Conservation (phyloP, 2,888 invertebrate genomes). For the Trichopria drosophilae region DNA sequence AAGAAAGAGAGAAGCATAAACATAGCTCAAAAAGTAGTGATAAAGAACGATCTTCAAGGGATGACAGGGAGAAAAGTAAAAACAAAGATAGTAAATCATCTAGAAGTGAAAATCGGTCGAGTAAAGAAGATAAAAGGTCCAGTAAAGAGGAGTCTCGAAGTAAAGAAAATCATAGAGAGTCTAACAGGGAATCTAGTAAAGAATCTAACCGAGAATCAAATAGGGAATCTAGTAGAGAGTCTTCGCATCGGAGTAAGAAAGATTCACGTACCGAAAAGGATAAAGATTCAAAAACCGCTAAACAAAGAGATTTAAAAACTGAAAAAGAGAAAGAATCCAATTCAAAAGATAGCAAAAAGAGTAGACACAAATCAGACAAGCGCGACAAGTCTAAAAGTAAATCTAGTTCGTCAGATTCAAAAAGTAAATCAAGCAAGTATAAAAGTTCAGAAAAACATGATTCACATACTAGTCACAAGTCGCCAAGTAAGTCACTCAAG, state of each 20-base stretch:
- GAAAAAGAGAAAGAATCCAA: conserved; percentile 38
- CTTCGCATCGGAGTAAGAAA: conserved; percentile 32
- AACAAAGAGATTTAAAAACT: conserved; percentile 32
- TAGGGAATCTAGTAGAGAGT: too few relatives aligned
- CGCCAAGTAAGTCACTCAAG: conserved; percentile 39
- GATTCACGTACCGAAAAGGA: conserved; percentile 22
- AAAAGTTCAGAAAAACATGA: conserved; percentile 42
- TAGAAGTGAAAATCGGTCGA: conserved; percentile 38
- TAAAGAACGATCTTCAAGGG: conserved; percentile 41
- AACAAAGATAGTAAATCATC: too few relatives aligned
- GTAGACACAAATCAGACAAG: conserved; percentile 37
- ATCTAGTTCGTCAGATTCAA: conserved; percentile 43
- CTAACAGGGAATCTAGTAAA: conserved; percentile 26
- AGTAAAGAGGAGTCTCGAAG: conserved; percentile 34
- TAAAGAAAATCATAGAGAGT: too few relatives aligned
- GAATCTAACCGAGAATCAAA: too few relatives aligned
- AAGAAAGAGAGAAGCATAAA: conserved; percentile 42
- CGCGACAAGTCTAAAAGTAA: conserved; percentile 45
- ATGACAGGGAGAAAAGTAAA: conserved; percentile 16
- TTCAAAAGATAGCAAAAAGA: conserved; percentile 40
- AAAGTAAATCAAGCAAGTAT: conserved; percentile 38
- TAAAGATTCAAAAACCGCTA: conserved; percentile 1
- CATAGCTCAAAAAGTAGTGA: conserved; percentile 39
- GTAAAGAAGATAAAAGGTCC: conserved; percentile 35
- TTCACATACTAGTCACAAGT: conserved; percentile 46